phyloP scores from a whole-genome alignment of 2,113 vertebrate genomes.

The Indri indri region DNA sequence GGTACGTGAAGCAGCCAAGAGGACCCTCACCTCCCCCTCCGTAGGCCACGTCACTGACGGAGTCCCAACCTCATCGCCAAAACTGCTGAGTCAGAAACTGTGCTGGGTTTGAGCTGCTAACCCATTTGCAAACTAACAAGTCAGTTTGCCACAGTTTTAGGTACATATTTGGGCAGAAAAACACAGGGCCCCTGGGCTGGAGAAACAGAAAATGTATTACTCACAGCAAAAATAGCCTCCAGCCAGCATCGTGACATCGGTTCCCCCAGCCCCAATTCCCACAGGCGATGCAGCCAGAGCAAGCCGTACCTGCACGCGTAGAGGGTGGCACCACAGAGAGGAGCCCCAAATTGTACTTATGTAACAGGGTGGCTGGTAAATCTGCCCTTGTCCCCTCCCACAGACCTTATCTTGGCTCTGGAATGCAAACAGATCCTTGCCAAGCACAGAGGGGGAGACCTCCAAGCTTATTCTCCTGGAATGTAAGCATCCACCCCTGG shows the following conservation, averaged over 20 bases:
- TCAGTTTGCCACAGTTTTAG: neutral
- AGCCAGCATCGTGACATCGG: fast-evolving
- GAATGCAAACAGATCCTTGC: neutral
- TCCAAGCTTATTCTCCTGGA: neutral
- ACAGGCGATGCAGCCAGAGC: fast-evolving
- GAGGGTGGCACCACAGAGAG: fast-evolving
- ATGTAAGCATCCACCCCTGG: fast-evolving
- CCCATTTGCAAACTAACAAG: neutral
- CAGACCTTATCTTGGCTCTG: neutral
- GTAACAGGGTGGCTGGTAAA: fast-evolving
- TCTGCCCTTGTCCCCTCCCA: neutral
- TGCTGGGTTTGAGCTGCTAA: neutral
- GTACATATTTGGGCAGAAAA: neutral
- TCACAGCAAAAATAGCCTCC: neutral
- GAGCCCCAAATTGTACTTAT: neutral
- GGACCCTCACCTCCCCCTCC: neutral
- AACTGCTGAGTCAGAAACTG: neutral
- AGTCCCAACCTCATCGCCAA: neutral
- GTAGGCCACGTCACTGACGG: fast-evolving
- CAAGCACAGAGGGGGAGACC: neutral
- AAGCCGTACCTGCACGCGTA: fast-evolving
- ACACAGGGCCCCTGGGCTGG: neutral
- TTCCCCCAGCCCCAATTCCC: neutral
- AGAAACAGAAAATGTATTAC: neutral
- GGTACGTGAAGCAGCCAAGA: fast-evolving